These are phyloP conservation scores for Neodiprion fabricii DNA, from an alignment of 1,140 invertebrate genomes.

Conservation along the genomic window DNA sequence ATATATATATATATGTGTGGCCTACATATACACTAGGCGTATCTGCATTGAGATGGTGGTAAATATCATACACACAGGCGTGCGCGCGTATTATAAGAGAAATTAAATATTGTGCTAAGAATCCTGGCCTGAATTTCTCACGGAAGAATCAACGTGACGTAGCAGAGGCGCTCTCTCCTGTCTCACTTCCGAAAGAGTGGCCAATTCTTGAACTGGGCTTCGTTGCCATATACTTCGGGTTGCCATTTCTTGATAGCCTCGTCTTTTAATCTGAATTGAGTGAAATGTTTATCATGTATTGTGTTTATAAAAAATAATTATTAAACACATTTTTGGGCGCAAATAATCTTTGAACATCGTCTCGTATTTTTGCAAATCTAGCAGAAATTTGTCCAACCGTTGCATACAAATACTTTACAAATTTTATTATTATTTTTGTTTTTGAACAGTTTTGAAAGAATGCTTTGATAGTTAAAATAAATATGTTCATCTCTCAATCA, in stretches of 20 bases:
- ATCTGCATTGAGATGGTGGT: too few relatives aligned
- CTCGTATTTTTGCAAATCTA: too few relatives aligned
- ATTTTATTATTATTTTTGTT: background rate
- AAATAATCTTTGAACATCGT: too few relatives aligned
- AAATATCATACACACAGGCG: conserved; percentile 16
- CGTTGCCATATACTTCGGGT: conserved; percentile 55
- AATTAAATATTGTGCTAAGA: conserved; percentile 41
- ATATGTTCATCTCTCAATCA: too few relatives aligned
- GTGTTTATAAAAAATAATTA: background rate
- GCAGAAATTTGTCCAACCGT: background rate
- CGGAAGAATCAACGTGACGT: conserved; percentile 54
- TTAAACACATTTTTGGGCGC: background rate
- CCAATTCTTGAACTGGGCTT: conserved; percentile 56
- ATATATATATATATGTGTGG: conserved; percentile 14
- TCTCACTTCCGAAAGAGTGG: conserved; percentile 52
- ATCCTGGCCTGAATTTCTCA: conserved; percentile 42
- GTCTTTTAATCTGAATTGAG: conserved; percentile 44
- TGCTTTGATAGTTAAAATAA: too few relatives aligned
- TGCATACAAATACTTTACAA: background rate
- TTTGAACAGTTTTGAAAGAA: too few relatives aligned
- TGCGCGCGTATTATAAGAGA: conserved; percentile 27
- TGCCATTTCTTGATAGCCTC: conserved; percentile 53
- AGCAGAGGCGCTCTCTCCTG: conserved; percentile 56
- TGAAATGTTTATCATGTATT: background rate
- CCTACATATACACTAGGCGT: conserved; percentile 15